Base-by-base conservation (phyloP, 2,888 invertebrate species). In the Eulithis prunata region DNA sequence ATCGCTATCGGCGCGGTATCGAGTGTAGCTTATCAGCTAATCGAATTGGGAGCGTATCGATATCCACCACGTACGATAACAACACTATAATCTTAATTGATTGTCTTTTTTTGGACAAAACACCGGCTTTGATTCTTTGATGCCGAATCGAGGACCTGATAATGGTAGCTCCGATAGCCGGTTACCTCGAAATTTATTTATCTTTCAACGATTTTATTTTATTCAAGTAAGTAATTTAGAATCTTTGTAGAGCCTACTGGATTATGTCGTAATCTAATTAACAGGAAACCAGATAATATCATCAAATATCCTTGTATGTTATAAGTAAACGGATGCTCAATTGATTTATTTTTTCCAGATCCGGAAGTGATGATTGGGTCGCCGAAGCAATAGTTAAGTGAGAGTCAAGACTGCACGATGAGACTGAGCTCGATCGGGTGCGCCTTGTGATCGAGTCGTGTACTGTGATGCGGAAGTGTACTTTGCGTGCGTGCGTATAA, bases 41-140 rank as follows among this genome's bases (percentile, higher is more conserved):
- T 91, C 91, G 90, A 91, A 91, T 90, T 90, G 88, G 90, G 89
- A 87, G 86, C 90, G 88, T 86, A 87, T 88, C 88, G 89, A 83
- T 91, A 91, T 87, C 90, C 78, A 77, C 77, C 83, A 84, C 87
- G 82, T 88, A 80, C 81, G 91, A 91, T 91, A 90, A 77, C 82
- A 82, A 82, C 83, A 81, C 81, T 85, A 86, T 87, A 90, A 91
- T 92, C 91, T 89, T 90, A 91, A 91, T 91, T 90, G 91, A 92
- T 91, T 90, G 90, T 90, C 84, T 84, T 78, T 82, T 54, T 85
- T 86, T 88, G 84, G 82, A 86, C 84, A 86, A 86, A 85, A 85
- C 75, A 88, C 82, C 86, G 85, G 79, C 84, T 80, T 76, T 62
- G 76, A 79, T 80, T 73, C 83, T 88, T 88, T 87, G 86, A 88